phyloP scores from a whole-genome alignment of 2,797 vertebrate species.

The Sorex maritimensis region DNA sequence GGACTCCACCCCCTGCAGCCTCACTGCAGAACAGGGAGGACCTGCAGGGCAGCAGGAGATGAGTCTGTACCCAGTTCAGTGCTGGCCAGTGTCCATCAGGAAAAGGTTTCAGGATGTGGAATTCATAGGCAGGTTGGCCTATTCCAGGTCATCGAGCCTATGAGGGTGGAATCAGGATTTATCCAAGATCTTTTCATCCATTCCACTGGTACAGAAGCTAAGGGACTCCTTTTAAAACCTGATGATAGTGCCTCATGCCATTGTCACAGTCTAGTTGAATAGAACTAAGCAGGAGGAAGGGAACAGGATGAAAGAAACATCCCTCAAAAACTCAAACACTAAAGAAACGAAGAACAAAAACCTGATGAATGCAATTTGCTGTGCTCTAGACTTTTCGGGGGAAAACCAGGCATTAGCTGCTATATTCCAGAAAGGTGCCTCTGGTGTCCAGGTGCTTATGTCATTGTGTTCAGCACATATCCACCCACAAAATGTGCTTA shows the following conservation, averaged over 20 bases:
- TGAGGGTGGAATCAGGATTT: not conserved
- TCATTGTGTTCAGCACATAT: not conserved
- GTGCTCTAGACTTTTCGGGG: not conserved
- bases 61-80: not conserved
- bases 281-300: not conserved
- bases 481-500: not conserved
- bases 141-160: not conserved
- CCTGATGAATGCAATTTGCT: not conserved
- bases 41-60: not conserved
- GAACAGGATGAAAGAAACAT: not conserved
- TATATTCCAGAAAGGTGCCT: not conserved
- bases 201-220: not conserved
- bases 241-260: not conserved
- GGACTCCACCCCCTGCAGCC: fast-evolving
- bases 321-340: not conserved
- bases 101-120: not conserved
- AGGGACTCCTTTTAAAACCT: not conserved
- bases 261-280: not conserved
- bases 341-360: too few species aligned
- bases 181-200: not conserved
- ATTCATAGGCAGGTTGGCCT: not conserved
- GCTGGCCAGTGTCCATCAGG: not conserved
- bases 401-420: not conserved
- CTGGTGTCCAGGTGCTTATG: not conserved
- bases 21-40: not conserved